A percentile compares a stretch with the other conserved stretches of the same genome.
phyloP scores from a whole-genome alignment of 2,888 invertebrate species.

The Lapara coniferarum region DNA sequence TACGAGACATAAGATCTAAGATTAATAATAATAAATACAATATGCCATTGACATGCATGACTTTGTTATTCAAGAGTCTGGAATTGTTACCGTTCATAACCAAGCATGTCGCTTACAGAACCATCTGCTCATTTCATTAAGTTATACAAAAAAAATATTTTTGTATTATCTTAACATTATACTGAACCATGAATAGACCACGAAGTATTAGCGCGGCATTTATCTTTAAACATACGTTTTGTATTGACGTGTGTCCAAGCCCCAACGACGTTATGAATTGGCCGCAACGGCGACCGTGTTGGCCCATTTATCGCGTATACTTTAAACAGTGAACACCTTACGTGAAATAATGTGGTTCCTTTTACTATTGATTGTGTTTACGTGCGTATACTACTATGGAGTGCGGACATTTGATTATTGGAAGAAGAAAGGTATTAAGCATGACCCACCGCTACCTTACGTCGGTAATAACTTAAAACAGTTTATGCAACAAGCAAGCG shows the following conservation, averaged over 20 bases:
- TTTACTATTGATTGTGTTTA: slow-evolving; percentile 44
- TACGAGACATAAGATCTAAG: too few species aligned
- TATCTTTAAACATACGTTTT: slow-evolving; percentile 3
- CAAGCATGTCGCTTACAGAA: too few species aligned
- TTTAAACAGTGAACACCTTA: neutral
- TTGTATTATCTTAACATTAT: neutral
- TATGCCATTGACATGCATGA: too few species aligned
- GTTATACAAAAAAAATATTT: neutral
- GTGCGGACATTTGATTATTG: slow-evolving; percentile 64
- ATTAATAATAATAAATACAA: too few species aligned
- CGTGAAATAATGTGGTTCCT: slow-evolving; percentile 45
- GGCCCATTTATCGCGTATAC: neutral
- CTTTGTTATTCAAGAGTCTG: too few species aligned
- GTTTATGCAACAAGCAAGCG: slow-evolving; percentile 60
- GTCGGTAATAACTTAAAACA: slow-evolving; percentile 64
- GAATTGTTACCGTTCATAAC: too few species aligned
- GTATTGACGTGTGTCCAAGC: neutral
- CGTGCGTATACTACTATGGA: slow-evolving; percentile 59
- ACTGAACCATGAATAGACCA: neutral
- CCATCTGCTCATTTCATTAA: too few species aligned
- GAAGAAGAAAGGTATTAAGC: slow-evolving; percentile 65
- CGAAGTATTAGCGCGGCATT: neutral
- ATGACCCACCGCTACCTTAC: slow-evolving; percentile 63
- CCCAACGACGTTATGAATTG: neutral
- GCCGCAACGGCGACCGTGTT: neutral